Percentiles rank a stretch among this genome's conserved stretches.
Conservation (phyloP, 1,140 invertebrate genomes). For the Zaprionus vittiger region DNA sequence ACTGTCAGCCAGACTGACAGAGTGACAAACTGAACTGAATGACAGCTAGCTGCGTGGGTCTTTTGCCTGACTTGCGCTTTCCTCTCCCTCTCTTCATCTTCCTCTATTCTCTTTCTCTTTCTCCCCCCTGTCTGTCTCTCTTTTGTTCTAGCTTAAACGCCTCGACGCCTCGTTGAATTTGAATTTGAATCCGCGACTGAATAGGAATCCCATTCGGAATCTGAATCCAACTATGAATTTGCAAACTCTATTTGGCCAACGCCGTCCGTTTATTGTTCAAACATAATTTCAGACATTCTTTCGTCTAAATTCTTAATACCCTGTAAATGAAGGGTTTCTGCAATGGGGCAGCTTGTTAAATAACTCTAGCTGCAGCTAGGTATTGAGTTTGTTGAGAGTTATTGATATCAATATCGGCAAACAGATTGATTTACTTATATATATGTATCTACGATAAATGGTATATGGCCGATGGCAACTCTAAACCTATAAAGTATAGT, state of each 20-base stretch:
- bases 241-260: constrained; percentile 75
- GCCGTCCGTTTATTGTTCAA: constrained; percentile 59
- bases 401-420: too few relatives aligned
- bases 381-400: too few relatives aligned
- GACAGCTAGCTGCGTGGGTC: constrained; percentile 67
- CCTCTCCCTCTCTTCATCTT: constrained; percentile 9
- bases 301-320: constrained; percentile 47
- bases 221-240: constrained; percentile 36
- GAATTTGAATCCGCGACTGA: constrained; percentile 48
- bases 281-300: constrained; percentile 52
- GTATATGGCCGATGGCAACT: too few relatives aligned
- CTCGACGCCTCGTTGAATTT: constrained; percentile 62
- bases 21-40: constrained; percentile 42
- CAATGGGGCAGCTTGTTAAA: not conserved
- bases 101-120: not conserved
- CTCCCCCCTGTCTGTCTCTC: constrained; percentile 14
- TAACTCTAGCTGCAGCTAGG: too few relatives aligned
- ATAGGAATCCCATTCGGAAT: not conserved
- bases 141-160: constrained; percentile 70
- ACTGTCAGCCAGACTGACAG: constrained; percentile 45
- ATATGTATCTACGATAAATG: too few relatives aligned
- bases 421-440: too few relatives aligned
- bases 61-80: constrained; percentile 9
- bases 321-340: not conserved
- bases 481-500: too few relatives aligned